phyloP scores from a whole-genome alignment of 2,113 vertebrate species.

The Thalassoma bifasciatum region DNA sequence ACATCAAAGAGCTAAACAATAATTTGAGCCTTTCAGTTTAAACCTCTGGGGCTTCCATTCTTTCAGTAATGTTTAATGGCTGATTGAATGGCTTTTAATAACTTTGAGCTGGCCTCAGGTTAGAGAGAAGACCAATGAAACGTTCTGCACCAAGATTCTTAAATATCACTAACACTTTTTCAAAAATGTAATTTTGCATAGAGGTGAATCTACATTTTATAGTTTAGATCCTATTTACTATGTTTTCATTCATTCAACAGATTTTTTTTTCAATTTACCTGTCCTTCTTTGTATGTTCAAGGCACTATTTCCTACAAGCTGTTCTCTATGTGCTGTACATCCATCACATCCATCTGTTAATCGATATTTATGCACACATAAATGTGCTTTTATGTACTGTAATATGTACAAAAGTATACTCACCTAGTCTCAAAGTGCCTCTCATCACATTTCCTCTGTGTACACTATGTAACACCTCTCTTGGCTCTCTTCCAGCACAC shows the following conservation, averaged over 20 bases:
- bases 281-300: no score
- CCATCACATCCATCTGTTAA: not conserved
- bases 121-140: no score
- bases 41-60: not conserved
- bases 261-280: no score
- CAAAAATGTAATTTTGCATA: no score
- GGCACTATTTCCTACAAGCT: not conserved
- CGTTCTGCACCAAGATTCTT: no score
- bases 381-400: not conserved
- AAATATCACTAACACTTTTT: no score
- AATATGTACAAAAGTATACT: not conserved
- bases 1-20: not conserved
- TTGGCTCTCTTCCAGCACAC: slow-evolving; percentile 55
- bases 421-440: not conserved
- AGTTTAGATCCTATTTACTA: no score
- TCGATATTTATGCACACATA: not conserved
- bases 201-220: no score
- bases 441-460: slow-evolving; percentile 3
- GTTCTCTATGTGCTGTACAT: no score
- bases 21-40: not conserved
- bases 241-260: no score
- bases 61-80: not conserved
- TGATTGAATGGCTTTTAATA: not conserved
- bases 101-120: not conserved
- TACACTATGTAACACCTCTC: slow-evolving; percentile 38